Evolutionary conservation across 1,140 invertebrate genomes (phyloP).

Genomic region (Onthophagus taurus): DNA sequence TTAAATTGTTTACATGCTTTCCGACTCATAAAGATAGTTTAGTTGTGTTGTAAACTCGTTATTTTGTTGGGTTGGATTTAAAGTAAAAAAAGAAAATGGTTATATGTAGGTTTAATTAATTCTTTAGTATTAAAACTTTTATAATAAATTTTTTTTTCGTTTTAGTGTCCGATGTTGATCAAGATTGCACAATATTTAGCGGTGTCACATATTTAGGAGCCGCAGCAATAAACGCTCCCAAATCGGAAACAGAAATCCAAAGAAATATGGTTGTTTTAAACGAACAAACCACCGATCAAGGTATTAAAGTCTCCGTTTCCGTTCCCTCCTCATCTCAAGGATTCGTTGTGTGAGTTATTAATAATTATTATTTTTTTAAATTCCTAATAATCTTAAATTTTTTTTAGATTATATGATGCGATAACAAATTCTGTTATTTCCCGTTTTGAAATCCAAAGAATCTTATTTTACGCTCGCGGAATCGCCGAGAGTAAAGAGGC

Average conservation of each 20-base stretch:
- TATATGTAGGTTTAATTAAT: too few relatives aligned
- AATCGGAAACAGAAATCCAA: constrained; percentile 92
- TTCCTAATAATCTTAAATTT: neutral
- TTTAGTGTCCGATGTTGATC: constrained; percentile 63
- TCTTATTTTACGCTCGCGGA: constrained; percentile 90
- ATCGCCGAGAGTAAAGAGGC: constrained; percentile 72
- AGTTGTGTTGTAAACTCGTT: too few relatives aligned
- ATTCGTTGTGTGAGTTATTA: constrained; percentile 54
- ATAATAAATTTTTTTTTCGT: too few relatives aligned
- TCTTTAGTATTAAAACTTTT: too few relatives aligned
- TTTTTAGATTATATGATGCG: constrained; percentile 77
- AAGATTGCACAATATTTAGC: constrained; percentile 85
- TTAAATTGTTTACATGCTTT: too few relatives aligned
- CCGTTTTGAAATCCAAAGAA: constrained; percentile 84
- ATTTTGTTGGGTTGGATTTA: too few relatives aligned
- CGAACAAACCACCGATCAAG: constrained; percentile 61
- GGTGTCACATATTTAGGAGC: constrained; percentile 92
- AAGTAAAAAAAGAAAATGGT: too few relatives aligned
- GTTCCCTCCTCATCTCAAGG: constrained; percentile 85
- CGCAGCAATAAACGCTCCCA: constrained; percentile 84
- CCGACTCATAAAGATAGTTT: too few relatives aligned
- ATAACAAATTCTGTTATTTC: constrained; percentile 74
- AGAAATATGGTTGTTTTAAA: constrained; percentile 88
- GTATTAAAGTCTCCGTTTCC: constrained; percentile 80
- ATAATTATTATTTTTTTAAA: constrained; percentile 12